Base-by-base conservation (phyloP, 2,113 vertebrate species). In the Pseudorectes ferrugineus region DNA sequence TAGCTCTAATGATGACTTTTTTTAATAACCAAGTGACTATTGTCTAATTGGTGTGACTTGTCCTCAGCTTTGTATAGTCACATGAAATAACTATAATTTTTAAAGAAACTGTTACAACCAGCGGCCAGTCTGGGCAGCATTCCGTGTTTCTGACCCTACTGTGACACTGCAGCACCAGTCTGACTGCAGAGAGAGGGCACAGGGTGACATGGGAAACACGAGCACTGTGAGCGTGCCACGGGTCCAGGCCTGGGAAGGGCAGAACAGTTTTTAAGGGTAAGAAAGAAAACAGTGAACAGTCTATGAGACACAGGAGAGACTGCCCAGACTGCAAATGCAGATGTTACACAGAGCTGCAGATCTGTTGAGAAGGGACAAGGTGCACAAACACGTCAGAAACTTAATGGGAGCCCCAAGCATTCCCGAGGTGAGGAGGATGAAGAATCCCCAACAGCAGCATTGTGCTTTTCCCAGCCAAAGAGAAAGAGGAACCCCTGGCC, bases 131-230 rank as follows among this genome's bases (percentile, higher is more conserved):
- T 23, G 73, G 35, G 65, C 73, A 84, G 43, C 28, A 12, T 5
- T 25, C 12, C 11, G 2, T 1, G 2, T 19, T 38, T 45, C 31
- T 65, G 78, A 24, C 40, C 42, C 57, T 1, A 1, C 21, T 1
- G 4, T 42, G 42, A 33, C 0, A 0, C 14, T 63, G 51, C 65
- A 63, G 63, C 0, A 0, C 9, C 3, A 12, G 38, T 24, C 2
- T 8, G 52, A 17, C 12, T 51, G 57, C 71, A 31, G 7, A n/a
- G 33, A 33, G 36, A 54, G 28, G 38, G 38, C 35, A 35, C 9
- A 2, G 85, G 33, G 12, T 8, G 68, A 15, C 49, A 9, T 0
- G 38, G 54, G n/a, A 19, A 20, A 49, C 15, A 14, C 11, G 67
- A 40, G 84, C 36, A 6, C 62, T 9, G 14, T 0, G 19, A 58